Base-by-base conservation (phyloP, 1,140 invertebrate genomes). In the Neelides sp. region DNA sequence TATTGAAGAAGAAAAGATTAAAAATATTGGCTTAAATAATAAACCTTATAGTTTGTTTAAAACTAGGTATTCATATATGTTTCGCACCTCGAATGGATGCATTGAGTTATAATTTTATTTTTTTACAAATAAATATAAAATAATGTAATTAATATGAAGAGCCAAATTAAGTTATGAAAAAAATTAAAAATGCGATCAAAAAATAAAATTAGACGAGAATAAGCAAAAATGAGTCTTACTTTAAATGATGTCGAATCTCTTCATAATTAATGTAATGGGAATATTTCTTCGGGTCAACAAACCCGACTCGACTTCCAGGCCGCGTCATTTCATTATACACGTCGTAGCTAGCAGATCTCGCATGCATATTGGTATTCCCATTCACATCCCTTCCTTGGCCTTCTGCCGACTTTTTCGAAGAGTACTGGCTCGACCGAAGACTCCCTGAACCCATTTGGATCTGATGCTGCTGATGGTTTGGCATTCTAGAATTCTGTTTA, bases 191-290 rank as follows among this genome's bases (percentile, higher is more conserved):
- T 32, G 28, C n/a, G n/a, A 32, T 32, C n/a, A 8, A 32, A 7
- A 8, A 7, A 32, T 32, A 13, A 8, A 32, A 32, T 32, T 32
- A 32, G n/a, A 8, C n/a, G n/a, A 32, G 7, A 8, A 7, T 8
- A 32, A 32, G 17, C n/a, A 44, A 32, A 59, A 47, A 20, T 23
- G 7, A 52, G n/a, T 48, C 70, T 76, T 70, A 82, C 79, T 77
- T 80, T 50, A 83, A 67, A 65, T 83, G 82, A 57, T 80, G 80
- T 65, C 85, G 82, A 63, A 86, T 78, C 69, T 87, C 83, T 65
- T 85, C 79, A 62, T 85, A 85, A 65, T 87, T 87, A 28, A 82
- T 80, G 62, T 86, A 85, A 64, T 86, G 83, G 48, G 80, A 80
- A 63, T 81, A 74, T 59, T 77, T 75, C 63, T 75, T 64, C 1